Evolutionary conservation across 2,888 invertebrate species (phyloP).

Genomic region (Clitarchus hookeri): DNA sequence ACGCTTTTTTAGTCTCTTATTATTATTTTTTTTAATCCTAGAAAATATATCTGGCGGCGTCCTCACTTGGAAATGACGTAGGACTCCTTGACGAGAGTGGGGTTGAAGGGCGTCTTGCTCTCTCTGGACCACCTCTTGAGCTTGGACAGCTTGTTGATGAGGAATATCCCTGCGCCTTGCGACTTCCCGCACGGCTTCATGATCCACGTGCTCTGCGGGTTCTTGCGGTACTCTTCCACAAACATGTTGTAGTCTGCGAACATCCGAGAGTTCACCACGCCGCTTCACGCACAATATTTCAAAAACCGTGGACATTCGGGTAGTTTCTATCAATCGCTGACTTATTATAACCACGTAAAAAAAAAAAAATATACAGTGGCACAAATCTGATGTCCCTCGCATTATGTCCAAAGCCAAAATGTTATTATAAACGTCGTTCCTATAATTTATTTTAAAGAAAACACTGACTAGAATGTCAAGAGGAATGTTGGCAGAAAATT

Average conservation of each 20-base stretch:
- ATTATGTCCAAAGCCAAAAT: too few species aligned
- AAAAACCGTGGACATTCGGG: not conserved
- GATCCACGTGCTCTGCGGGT: conserved; percentile 95
- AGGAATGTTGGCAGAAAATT: too few species aligned
- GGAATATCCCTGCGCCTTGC: conserved; percentile 91
- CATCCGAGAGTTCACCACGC: not conserved
- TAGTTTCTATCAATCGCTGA: too few species aligned
- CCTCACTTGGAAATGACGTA: conserved; percentile 89
- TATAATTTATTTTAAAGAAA: too few species aligned
- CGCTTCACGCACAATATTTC: not conserved
- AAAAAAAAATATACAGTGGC: too few species aligned
- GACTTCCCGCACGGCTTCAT: conserved; percentile 97
- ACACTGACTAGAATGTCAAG: too few species aligned
- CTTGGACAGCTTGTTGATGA: conserved; percentile 94
- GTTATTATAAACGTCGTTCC: too few species aligned
- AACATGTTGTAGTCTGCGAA: conserved; percentile 89
- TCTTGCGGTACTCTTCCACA: conserved; percentile 93
- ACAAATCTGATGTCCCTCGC: too few species aligned
- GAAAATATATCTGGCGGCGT: conserved; percentile 36
- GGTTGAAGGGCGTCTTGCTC: conserved; percentile 83
- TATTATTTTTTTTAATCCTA: too few species aligned
- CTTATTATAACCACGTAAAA: too few species aligned
- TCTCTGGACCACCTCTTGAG: conserved; percentile 89
- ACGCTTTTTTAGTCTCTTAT: too few species aligned
- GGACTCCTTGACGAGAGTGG: conserved; percentile 82